A percentile compares a stretch with the other conserved stretches of the same genome.
Conservation (phyloP, 2,113 vertebrate genomes). For the Malurus elegans region DNA sequence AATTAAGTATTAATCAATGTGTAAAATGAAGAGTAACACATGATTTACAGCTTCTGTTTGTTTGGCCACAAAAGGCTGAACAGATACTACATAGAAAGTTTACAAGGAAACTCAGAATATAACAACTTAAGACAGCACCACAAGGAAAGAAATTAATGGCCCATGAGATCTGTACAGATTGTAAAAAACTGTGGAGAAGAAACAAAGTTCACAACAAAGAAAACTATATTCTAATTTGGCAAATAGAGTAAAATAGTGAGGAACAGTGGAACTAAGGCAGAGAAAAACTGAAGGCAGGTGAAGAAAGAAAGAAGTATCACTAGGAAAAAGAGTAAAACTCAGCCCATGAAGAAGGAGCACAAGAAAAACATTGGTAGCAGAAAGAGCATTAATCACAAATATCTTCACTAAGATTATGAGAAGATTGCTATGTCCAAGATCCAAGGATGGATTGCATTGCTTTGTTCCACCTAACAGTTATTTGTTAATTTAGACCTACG, state of each 20-base stretch:
- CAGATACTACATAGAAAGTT: background rate
- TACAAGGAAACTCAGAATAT: background rate
- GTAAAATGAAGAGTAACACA: background rate
- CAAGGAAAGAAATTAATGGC: background rate
- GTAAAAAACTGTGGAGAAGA: background rate
- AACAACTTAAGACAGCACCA: background rate
- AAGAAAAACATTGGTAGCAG: background rate
- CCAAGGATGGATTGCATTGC: background rate
- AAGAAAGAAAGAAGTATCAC: background rate
- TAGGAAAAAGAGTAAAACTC: background rate
- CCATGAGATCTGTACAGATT: background rate
- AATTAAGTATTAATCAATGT: background rate
- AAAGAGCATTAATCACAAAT: background rate
- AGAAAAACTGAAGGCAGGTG: background rate
- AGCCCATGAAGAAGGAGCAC: background rate
- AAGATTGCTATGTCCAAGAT: background rate
- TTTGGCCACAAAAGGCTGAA: background rate
- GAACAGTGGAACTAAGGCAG: background rate
- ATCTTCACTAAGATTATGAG: background rate
- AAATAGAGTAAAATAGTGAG: background rate
- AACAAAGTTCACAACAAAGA: background rate
- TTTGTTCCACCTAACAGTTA: background rate
- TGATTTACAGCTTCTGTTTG: background rate
- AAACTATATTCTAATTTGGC: background rate
- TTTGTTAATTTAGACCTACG: background rate